Evolutionary conservation across 2,888 invertebrate species (phyloP).

Genomic region (Hypolimnas misippus): DNA sequence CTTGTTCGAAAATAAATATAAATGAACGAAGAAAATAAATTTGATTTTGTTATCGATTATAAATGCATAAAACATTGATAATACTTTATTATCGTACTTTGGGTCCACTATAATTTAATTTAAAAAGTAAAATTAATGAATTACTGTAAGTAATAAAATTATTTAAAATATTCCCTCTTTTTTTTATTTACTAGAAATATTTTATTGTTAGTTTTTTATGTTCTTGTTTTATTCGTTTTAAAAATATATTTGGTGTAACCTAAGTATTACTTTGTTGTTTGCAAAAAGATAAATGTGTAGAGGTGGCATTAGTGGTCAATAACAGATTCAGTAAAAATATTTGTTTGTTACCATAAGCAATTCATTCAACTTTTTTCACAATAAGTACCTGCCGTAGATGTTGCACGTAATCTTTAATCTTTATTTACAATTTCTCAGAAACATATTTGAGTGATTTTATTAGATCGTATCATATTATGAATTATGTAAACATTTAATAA

Average conservation of each 20-base stretch:
- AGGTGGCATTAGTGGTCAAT: constrained; percentile 5
- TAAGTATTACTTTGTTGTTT: neutral
- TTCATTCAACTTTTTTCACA: constrained; percentile 52
- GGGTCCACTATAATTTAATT: no score
- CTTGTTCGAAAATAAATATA: no score
- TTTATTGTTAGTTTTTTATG: no score
- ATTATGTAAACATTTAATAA: constrained; percentile 62
- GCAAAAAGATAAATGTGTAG: neutral
- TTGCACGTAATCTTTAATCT: constrained; percentile 81
- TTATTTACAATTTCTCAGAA: constrained; percentile 70
- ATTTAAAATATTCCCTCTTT: no score
- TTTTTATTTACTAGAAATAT: no score
- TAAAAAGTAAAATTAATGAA: no score
- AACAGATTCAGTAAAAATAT: constrained; percentile 16
- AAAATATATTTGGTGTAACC: neutral
- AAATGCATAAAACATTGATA: no score
- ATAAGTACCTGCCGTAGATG: constrained; percentile 51
- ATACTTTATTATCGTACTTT: no score
- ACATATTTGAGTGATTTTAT: constrained; percentile 56
- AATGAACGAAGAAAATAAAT: no score
- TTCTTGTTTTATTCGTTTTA: no score
- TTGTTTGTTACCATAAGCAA: constrained; percentile 55
- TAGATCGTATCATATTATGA: constrained; percentile 50
- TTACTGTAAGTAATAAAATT: no score
- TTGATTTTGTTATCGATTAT: no score